A percentile compares a stretch with the other conserved stretches of the same genome.
Evolutionary conservation across 37 sponge, comb jelly and placozoan species (phyloP).

Genomic region (Cliona cf. orientalis): DNA sequence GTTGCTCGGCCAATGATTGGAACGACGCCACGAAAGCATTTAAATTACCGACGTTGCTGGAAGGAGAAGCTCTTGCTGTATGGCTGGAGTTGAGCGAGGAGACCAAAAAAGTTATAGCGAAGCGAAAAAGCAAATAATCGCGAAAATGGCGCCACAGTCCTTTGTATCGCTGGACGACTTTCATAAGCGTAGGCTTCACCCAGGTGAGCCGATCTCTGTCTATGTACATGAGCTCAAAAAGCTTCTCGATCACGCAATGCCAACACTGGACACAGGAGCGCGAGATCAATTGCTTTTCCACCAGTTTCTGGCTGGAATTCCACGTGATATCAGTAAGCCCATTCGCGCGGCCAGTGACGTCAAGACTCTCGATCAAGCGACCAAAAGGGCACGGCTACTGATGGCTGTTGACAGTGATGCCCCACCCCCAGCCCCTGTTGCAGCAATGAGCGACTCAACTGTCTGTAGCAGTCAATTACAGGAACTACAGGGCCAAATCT

Average conservation of each 20-base stretch:
- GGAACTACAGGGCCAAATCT: slow-evolving; percentile 16
- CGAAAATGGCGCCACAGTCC: background rate
- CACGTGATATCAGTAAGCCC: slow-evolving; percentile 24
- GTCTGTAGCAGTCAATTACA: background rate
- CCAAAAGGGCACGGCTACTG: slow-evolving; percentile 27
- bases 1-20: slow-evolving; percentile 42
- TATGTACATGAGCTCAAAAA: slow-evolving; percentile 53
- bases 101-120: slow-evolving; percentile 15
- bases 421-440: background rate
- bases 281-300: slow-evolving; percentile 49
- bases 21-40: slow-evolving; percentile 16
- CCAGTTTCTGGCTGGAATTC: slow-evolving; percentile 52
- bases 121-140: background rate
- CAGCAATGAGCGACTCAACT: background rate
- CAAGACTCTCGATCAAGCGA: no score
- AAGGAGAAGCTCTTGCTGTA: slow-evolving; percentile 55
- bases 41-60: slow-evolving; percentile 48
- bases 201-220: slow-evolving; percentile 47
- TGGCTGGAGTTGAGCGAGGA: slow-evolving; percentile 42
- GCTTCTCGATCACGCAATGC: slow-evolving; percentile 63
- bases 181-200: slow-evolving; percentile 32
- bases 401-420: slow-evolving; percentile 23
- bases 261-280: slow-evolving; percentile 36
- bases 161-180: slow-evolving; percentile 46
- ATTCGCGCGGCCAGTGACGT: slow-evolving; percentile 41